Evolutionary conservation across 2,797 vertebrate species (phyloP).

Genomic region (Sphenopsis melanotis): DNA sequence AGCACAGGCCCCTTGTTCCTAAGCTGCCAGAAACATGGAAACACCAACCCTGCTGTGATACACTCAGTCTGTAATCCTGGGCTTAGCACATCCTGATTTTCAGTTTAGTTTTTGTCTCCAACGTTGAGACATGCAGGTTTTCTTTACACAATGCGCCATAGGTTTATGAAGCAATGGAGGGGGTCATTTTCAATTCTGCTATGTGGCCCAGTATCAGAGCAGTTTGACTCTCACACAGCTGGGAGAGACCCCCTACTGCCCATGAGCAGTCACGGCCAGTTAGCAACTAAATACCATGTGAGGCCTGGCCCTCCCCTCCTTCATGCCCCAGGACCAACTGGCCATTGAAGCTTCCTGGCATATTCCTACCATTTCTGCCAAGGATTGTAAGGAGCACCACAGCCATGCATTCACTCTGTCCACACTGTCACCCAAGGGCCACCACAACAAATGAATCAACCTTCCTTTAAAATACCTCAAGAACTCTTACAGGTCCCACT

Average conservation of each 20-base stretch:
- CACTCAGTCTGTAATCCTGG: background rate
- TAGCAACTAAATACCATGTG: background rate
- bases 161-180: background rate
- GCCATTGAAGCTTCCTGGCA: background rate
- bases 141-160: background rate
- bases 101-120: background rate
- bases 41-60: background rate
- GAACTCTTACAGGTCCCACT: background rate
- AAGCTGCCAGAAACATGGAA: background rate
- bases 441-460: background rate
- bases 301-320: background rate
- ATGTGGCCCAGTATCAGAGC: background rate
- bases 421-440: background rate
- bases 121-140: rapidly evolving
- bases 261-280: rapidly evolving
- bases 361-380: background rate
- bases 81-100: background rate
- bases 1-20: background rate
- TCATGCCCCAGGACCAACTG: background rate
- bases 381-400: background rate
- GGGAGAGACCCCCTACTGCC: background rate
- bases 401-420: background rate
- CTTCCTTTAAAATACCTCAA: background rate
- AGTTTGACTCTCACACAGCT: background rate
- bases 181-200: background rate